Conservation (phyloP, 2,797 vertebrate species). For the Erpetoichthys calabaricus region DNA sequence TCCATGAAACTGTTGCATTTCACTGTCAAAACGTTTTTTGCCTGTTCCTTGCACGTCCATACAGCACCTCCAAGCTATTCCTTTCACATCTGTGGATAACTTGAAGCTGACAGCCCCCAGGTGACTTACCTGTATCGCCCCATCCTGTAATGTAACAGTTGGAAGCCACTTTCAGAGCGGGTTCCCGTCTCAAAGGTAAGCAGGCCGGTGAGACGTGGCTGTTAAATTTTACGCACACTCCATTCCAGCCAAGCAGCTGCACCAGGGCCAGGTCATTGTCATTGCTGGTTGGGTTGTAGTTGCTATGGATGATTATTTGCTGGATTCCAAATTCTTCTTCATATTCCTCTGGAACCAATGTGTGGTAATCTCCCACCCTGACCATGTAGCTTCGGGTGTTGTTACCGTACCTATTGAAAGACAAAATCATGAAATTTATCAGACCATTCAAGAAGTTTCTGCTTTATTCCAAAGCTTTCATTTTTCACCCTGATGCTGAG, state of each 20-base stretch:
- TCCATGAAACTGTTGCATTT: no score
- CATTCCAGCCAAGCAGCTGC: conserved; percentile 54
- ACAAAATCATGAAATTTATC: not conserved
- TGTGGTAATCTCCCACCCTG: conserved; percentile 85
- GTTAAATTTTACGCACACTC: conserved; percentile 66
- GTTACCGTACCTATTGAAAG: conserved; percentile 71
- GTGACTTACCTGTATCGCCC: conserved; percentile 83
- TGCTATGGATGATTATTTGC: conserved; percentile 64
- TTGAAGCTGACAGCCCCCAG: not conserved
- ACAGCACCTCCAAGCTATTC: no score
- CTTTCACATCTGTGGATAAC: no score
- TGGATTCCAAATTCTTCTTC: conserved; percentile 78
- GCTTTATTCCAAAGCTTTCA: no score
- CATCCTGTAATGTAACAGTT: conserved; percentile 91
- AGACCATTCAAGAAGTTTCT: no score
- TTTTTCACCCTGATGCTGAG: no score
- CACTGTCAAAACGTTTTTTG: no score
- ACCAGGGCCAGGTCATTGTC: conserved; percentile 86
- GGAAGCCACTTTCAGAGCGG: conserved; percentile 64
- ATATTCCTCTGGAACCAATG: conserved; percentile 80
- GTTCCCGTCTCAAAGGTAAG: conserved; percentile 66
- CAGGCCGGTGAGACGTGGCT: conserved; percentile 77
- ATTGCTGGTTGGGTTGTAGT: conserved; percentile 65
- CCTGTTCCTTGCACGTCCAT: no score
- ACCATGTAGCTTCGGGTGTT: conserved; percentile 70